Evolutionary conservation across 2,888 invertebrate genomes (phyloP), one percentile per base, ranked within the genome.

Genomic region (Neoascia interrupta): DNA sequence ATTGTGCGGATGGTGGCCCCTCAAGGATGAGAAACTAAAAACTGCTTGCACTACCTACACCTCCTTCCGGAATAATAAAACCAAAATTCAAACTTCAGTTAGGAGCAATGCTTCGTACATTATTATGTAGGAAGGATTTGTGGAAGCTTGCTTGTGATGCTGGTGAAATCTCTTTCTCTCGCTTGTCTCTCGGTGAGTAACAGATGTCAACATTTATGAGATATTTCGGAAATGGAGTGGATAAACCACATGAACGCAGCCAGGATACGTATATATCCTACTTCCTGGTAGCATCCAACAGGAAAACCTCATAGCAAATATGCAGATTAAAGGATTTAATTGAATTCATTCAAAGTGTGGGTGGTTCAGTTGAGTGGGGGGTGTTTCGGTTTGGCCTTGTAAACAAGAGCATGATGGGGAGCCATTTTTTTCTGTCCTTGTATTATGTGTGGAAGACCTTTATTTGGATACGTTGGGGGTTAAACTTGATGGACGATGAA

Each of bases 201-300:
- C 70, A 70, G 75, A 76, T 76, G 75, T 76, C 75, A 76, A 76
- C 70, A 64, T 70, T 76, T 76, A 76, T 76, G 75, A 76, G 75
- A 70, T 64, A 64, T 70, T 64, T 64, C 56, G 64, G 69, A 75
- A 75, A 69, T 75, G 63, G 69, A 69, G 75, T 75, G 69, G 53
- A 76, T 76, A 76, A 76, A 76, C 75, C 75, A 58, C 75, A 70
- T 70, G 75, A 58, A 70, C 58, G 70, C 58, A 70, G 8, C 23
- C 45, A 69, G 68, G 56, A 68, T 63, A 54, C 23, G n/a, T 34
- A 41, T 28, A 47, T 15, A 31, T 6, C 31, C 10, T 31, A 31
- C 3, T 31, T n/a, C 31, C 3, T 6, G 31, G 3, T 26, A 31
- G 31, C 39, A 39, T 68, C 61, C 68, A 75, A 56, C 21, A 26